phyloP scores from a whole-genome alignment of 1,140 invertebrate genomes.

The Drosophila pachea region DNA sequence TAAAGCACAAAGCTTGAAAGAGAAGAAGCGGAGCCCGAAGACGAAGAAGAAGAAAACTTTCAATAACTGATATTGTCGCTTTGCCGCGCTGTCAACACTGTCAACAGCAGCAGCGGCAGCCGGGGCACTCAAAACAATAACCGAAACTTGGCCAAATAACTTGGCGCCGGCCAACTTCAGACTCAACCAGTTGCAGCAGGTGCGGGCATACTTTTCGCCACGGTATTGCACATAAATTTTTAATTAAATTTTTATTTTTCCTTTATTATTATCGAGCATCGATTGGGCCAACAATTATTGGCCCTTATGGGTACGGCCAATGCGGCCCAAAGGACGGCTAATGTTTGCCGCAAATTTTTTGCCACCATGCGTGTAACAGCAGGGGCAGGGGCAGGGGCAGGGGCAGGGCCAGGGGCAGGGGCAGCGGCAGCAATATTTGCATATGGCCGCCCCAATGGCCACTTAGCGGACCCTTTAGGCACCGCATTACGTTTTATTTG shows the following conservation, averaged over 20 bases:
- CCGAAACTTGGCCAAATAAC: conserved; percentile 54
- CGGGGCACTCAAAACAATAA: conserved; percentile 61
- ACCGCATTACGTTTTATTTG: conserved; percentile 48
- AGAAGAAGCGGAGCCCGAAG: neutral
- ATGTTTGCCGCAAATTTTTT: no score
- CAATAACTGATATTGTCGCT: conserved; percentile 62
- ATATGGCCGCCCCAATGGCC: conserved; percentile 34
- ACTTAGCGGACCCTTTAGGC: conserved; percentile 39
- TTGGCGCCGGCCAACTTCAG: conserved; percentile 36
- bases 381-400: no score
- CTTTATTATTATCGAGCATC: no score
- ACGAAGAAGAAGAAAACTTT: conserved; percentile 48
- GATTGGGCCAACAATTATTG: no score
- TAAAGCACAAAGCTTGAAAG: no score
- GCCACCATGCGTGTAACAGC: conserved; percentile 1
- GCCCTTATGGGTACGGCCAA: no score
- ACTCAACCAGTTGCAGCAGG: neutral
- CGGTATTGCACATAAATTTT: neutral
- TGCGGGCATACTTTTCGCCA: neutral
- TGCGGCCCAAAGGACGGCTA: no score
- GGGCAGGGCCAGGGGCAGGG: conserved; percentile 1
- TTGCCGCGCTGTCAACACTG: conserved; percentile 33
- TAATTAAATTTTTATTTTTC: conserved; percentile 8
- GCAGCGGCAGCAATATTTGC: conserved; percentile 30
- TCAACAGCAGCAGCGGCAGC: conserved; percentile 13